Percentiles rank a stretch among this genome's conserved stretches.
phyloP scores from a whole-genome alignment of 2,888 invertebrate species.

The Ophonus ardosiacus region DNA sequence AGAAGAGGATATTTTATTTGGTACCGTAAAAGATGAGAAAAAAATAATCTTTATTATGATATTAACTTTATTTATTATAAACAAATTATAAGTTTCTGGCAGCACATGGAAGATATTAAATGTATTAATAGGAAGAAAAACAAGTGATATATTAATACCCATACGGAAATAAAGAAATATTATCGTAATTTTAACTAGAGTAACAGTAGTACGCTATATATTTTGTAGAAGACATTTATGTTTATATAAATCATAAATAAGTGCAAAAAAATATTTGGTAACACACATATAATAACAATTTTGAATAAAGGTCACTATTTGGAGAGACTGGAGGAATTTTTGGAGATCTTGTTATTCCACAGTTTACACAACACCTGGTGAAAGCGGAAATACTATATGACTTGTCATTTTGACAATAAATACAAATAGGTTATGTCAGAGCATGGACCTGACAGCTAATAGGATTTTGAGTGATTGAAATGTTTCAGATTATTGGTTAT shows the following conservation, averaged over 20 bases:
- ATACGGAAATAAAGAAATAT: constrained; percentile 4
- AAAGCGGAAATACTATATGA: too few species aligned
- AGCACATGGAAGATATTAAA: constrained; percentile 10
- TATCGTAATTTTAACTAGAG: constrained; percentile 1
- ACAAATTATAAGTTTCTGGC: constrained; percentile 24
- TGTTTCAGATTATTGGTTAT: too few species aligned
- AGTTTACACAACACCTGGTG: too few species aligned
- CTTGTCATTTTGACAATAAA: too few species aligned
- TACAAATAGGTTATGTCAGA: too few species aligned
- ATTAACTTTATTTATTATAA: constrained; percentile 6
- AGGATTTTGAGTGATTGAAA: too few species aligned
- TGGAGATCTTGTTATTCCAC: too few species aligned
- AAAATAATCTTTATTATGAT: constrained; percentile 22
- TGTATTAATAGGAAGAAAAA: constrained; percentile 29
- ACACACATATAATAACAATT: not conserved
- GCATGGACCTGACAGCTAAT: too few species aligned
- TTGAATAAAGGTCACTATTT: too few species aligned
- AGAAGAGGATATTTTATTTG: constrained; percentile 13
- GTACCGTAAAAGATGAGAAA: not conserved
- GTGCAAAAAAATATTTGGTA: not conserved
- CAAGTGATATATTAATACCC: constrained; percentile 22
- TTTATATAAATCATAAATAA: not conserved
- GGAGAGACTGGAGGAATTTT: too few species aligned
- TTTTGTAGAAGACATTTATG: not conserved
- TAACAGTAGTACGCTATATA: not conserved